Conservation (phyloP, 2,113 vertebrate genomes). For the Recurvirostra avosetta region DNA sequence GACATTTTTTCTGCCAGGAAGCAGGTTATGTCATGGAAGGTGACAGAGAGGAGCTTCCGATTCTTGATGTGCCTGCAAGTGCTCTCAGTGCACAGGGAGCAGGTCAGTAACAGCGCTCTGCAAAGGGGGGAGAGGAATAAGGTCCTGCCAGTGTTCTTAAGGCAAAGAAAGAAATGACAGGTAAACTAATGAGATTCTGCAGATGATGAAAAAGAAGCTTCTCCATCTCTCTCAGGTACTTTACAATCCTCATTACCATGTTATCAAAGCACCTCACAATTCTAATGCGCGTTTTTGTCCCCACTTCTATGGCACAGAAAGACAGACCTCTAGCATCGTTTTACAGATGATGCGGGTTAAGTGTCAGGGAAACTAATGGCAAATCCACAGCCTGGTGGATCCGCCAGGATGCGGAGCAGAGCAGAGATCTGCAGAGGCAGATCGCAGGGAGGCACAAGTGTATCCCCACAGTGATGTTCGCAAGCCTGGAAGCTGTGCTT, state of each 20-base stretch:
- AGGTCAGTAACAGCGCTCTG: background rate
- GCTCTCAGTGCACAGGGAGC: background rate
- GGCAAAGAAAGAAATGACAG: background rate
- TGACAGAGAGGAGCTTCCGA: background rate
- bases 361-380: background rate
- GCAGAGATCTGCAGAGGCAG: background rate
- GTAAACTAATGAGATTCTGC: background rate
- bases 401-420: background rate
- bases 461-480: background rate
- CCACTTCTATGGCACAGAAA: background rate
- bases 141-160: background rate
- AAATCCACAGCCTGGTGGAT: background rate
- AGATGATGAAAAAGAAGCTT: background rate
- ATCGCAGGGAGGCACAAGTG: background rate
- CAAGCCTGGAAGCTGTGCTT: background rate
- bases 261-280: rapidly evolving
- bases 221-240: background rate
- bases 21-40: background rate
- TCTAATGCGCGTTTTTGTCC: background rate
- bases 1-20: background rate
- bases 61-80: background rate
- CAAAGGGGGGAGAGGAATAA: background rate
- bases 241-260: background rate
- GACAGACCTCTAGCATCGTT: background rate
- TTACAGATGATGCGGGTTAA: background rate